These are phyloP conservation scores for Tokudaia muenninki DNA, from an alignment of 2,797 vertebrate genomes.

Conservation along the genomic window DNA sequence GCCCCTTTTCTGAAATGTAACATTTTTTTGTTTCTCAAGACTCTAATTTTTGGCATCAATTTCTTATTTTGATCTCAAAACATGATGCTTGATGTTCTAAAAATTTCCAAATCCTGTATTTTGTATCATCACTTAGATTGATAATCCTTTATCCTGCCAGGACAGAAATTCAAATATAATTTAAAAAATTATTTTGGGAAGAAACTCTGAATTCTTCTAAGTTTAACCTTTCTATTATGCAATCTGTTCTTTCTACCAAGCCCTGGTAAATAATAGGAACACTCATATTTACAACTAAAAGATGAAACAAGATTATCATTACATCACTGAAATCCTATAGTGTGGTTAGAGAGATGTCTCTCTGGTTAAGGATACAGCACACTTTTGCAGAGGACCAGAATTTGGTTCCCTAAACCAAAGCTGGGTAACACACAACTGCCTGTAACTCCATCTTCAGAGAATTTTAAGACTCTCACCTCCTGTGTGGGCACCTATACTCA, in stretches of 20 bases:
- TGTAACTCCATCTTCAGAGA: background rate
- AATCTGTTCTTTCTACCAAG: background rate
- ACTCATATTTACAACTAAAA: background rate
- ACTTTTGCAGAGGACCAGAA: background rate
- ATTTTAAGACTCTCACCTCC: background rate
- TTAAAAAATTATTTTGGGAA: background rate
- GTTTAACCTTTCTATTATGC: background rate
- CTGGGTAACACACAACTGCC: background rate
- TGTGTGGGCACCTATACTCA: background rate
- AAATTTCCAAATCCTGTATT: background rate
- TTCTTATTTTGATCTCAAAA: background rate
- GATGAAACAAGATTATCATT: background rate
- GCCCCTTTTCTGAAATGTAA: background rate
- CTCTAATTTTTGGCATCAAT: background rate
- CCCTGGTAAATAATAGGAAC: background rate
- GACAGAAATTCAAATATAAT: background rate
- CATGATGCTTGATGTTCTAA: background rate
- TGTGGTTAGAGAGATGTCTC: background rate
- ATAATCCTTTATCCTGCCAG: background rate
- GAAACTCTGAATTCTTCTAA: background rate
- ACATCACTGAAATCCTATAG: background rate
- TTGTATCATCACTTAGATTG: background rate
- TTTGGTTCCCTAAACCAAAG: background rate
- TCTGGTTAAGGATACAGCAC: background rate
- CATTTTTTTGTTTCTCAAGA: background rate